Conservation (phyloP, 2,888 invertebrate species). For the Xestia rhomboidea region DNA sequence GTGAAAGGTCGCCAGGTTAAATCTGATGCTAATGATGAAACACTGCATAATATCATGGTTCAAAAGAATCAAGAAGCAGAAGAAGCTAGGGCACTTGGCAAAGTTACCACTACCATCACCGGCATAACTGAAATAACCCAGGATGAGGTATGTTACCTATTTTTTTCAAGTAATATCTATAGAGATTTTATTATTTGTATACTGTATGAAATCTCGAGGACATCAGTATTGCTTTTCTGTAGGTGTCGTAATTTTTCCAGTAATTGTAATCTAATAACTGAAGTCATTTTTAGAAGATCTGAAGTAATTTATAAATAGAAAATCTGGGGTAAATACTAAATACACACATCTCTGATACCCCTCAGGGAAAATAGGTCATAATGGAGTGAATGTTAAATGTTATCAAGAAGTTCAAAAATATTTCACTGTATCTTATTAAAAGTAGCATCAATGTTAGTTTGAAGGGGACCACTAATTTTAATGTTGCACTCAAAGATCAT, state of each 20-base stretch:
- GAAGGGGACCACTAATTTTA: neutral
- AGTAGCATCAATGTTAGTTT: neutral
- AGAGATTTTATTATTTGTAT: neutral
- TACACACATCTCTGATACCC: neutral
- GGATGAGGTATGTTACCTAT: conserved; percentile 50
- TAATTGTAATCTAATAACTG: neutral
- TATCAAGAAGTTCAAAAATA: neutral
- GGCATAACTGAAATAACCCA: conserved; percentile 50
- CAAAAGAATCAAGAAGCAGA: conserved; percentile 62
- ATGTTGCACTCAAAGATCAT: neutral
- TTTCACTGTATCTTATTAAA: neutral
- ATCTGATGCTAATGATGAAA: conserved; percentile 65
- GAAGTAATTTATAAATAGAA: neutral
- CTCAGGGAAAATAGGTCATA: neutral
- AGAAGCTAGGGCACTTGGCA: conserved; percentile 51
- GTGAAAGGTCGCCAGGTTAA: conserved; percentile 66
- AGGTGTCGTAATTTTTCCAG: neutral
- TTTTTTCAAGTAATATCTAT: neutral
- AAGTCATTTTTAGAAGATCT: neutral
- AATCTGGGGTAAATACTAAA: neutral
- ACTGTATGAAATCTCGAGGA: neutral
- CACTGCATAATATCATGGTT: conserved; percentile 52
- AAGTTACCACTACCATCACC: conserved; percentile 50
- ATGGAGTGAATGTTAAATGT: neutral
- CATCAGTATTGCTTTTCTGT: neutral